phyloP scores from a whole-genome alignment of 2,113 vertebrate genomes.

The Columba livia region DNA sequence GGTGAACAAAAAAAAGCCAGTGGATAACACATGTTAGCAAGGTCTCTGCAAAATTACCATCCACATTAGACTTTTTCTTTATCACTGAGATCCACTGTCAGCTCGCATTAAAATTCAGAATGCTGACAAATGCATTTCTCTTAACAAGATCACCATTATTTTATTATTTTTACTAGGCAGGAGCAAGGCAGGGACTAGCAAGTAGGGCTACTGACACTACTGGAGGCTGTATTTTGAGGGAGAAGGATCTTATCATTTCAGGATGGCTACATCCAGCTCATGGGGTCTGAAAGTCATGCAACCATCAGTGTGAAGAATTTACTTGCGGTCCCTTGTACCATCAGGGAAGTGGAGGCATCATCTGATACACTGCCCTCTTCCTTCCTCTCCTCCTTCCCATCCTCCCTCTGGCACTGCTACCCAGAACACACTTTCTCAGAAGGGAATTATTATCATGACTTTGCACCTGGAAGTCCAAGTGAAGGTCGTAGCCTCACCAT shows the following conservation, averaged over 20 bases:
- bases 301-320: not conserved
- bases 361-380: not conserved
- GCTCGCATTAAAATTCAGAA: slow-evolving; percentile 43
- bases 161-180: not conserved
- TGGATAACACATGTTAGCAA: slow-evolving; percentile 58
- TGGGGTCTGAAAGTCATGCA: not conserved
- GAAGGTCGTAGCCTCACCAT: rapidly evolving
- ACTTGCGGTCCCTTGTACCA: rapidly evolving
- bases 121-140: slow-evolving; percentile 53
- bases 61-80: slow-evolving; percentile 9
- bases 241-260: not conserved
- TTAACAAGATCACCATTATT: not conserved
- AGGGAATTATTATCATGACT: not conserved
- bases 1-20: slow-evolving; percentile 50
- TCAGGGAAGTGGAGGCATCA: not conserved
- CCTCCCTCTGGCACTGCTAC: not conserved
- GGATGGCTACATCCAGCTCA: not conserved
- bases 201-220: not conserved
- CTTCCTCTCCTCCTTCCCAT: not conserved
- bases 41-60: slow-evolving; percentile 58
- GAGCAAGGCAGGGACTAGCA: not conserved
- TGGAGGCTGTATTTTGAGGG: not conserved
- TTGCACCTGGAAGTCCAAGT: not conserved
- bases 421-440: rapidly evolving
- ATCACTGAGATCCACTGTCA: slow-evolving; percentile 30